A percentile compares a stretch with the other conserved stretches of the same genome.
Conservation (phyloP, 2,888 invertebrate species). For the Euphydryas editha region DNA sequence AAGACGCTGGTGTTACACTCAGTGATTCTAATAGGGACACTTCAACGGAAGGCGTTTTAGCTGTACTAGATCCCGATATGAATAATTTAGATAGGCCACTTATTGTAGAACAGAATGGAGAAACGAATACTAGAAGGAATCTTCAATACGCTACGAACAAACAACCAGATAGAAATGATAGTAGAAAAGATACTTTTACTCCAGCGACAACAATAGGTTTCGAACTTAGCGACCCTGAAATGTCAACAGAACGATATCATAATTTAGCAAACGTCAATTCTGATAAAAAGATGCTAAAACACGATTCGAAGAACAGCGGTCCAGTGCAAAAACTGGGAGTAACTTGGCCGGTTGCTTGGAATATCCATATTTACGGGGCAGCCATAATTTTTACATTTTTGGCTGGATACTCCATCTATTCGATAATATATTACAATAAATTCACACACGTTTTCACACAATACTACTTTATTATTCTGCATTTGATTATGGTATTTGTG, state of each 20-base stretch:
- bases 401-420: slow-evolving; percentile 93
- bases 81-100: slow-evolving; percentile 80
- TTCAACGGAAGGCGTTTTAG: slow-evolving; percentile 78
- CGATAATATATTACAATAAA: slow-evolving; percentile 93
- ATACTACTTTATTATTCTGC: slow-evolving; percentile 94
- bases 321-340: slow-evolving; percentile 79
- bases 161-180: slow-evolving; percentile 59
- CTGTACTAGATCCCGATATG: slow-evolving; percentile 80
- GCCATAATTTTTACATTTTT: slow-evolving; percentile 93
- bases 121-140: slow-evolving; percentile 79
- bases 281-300: slow-evolving; percentile 75
- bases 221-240: slow-evolving; percentile 75
- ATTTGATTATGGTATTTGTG: slow-evolving; percentile 91
- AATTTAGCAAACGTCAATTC: slow-evolving; percentile 85
- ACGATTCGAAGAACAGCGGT: slow-evolving; percentile 67
- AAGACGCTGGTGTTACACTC: slow-evolving; percentile 75
- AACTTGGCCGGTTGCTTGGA: slow-evolving; percentile 94
- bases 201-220: slow-evolving; percentile 78
- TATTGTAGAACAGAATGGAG: slow-evolving; percentile 77
- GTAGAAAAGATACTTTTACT: slow-evolving; percentile 62
- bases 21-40: slow-evolving; percentile 71
- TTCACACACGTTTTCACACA: slow-evolving; percentile 93
- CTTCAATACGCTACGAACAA: slow-evolving; percentile 77
- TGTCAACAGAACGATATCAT: slow-evolving; percentile 82
- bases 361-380: slow-evolving; percentile 94